phyloP scores from a whole-genome alignment of 2,888 invertebrate species.

The Seira ritae region DNA sequence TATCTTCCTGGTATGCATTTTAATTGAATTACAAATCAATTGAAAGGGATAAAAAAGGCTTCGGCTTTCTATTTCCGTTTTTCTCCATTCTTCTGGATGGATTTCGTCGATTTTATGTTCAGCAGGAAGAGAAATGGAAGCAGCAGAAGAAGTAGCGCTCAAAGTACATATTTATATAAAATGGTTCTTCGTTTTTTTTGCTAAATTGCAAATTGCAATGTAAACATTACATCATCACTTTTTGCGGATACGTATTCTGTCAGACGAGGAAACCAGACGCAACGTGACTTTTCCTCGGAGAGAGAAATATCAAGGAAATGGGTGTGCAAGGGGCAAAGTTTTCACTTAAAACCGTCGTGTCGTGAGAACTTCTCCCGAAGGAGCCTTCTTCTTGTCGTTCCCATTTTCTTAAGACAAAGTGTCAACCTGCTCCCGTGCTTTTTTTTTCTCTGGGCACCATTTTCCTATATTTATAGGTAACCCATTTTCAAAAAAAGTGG shows the following conservation, averaged over 20 bases:
- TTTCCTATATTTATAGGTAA: constrained; percentile 14
- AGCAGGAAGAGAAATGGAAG: not conserved
- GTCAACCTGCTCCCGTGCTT: constrained; percentile 45
- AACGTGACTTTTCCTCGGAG: not conserved
- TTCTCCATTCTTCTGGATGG: too few species aligned
- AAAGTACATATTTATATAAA: too few species aligned
- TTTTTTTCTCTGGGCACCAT: constrained; percentile 20
- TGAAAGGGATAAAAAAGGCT: too few species aligned
- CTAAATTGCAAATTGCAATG: not conserved
- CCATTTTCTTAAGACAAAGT: constrained; percentile 59
- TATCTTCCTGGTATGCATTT: not conserved
- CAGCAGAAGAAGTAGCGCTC: too few species aligned
- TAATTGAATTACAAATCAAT: not conserved
- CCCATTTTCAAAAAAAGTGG: constrained; percentile 1
- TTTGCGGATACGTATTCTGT: constrained; percentile 12
- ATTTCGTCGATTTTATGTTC: not conserved
- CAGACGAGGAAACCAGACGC: not conserved
- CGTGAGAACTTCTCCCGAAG: constrained; percentile 44
- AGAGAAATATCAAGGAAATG: constrained; percentile 2
- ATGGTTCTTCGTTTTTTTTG: not conserved
- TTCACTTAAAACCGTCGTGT: constrained; percentile 18
- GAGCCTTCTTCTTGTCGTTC: constrained; percentile 53
- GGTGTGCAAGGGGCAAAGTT: constrained; percentile 14
- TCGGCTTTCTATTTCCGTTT: too few species aligned
- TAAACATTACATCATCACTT: constrained; percentile 18